Base-by-base conservation (phyloP, 2,888 invertebrate species). In the Periphyllus acericola region DNA sequence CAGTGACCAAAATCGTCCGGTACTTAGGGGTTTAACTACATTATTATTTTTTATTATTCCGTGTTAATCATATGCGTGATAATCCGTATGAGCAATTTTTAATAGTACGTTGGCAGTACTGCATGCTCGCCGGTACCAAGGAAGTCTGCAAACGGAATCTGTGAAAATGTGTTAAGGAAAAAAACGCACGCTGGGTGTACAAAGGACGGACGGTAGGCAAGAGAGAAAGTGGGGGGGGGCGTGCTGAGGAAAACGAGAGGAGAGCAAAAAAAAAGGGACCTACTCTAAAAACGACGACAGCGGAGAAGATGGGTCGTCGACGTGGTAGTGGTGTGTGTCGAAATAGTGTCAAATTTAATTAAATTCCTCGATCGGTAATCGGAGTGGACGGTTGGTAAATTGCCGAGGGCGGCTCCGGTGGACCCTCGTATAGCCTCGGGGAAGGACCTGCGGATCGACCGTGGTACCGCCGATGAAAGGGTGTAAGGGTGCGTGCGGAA, bases 311-410 rank as follows among this genome's bases (percentile, higher is more conserved):
- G 55, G 60, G 9, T 60, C 29, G 55, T 21, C 19, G n/a, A 19
- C 34, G 29, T 19, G 55, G 29, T 72, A 71, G 74, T 21, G 74
- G 0, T 21, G 52, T 71, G 36, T 74, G 75, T 66, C 76, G 66
- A 81, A 81, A 46, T 46, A 74, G 74, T 87, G 72, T 87, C 87
- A 87, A 87, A 74, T 81, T 75, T 80, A 87, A 87, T 87, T 87
- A 81, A 81, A 87, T 87, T 87, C 81, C 81, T 66, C 66, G 1
- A 66, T 66, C 60, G 74, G 87, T 87, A 81, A 87, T 81, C 60
- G 81, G 80, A 87, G 46, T 60, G 87, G 87, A 81, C 74, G 81
- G 74, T 46, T 74, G 74, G 87, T 80, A 74, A 87, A 87, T 87
- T 87, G 79, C 71, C 21, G 40, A 66, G 74, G 72, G 72, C 32